Percentiles rank a stretch among this genome's conserved stretches.
phyloP scores from a whole-genome alignment of 2,888 invertebrate species.

The Thalpophila matura region DNA sequence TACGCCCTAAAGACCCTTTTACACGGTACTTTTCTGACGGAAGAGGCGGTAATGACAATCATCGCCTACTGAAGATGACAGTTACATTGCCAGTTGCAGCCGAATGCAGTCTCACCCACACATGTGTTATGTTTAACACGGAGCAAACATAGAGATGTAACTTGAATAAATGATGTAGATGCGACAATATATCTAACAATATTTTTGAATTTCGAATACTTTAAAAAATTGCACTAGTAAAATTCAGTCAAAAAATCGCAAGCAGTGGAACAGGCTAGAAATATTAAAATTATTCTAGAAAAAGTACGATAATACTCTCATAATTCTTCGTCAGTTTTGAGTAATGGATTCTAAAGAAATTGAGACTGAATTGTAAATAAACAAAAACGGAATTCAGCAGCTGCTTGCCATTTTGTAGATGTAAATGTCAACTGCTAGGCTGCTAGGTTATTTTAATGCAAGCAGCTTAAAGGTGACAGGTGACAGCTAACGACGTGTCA shows the following conservation, averaged over 20 bases:
- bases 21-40: constrained; percentile 57
- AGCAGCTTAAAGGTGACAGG: constrained; percentile 36
- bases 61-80: constrained; percentile 67
- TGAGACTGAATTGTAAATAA: neutral
- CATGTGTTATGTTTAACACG: constrained; percentile 44
- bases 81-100: constrained; percentile 68
- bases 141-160: neutral
- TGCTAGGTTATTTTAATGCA: constrained; percentile 27
- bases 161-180: constrained; percentile 27
- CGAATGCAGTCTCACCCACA: constrained; percentile 68
- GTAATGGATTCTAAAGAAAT: neutral
- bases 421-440: constrained; percentile 37
- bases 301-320: neutral
- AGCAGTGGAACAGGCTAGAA: neutral
- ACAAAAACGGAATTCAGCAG: constrained; percentile 33
- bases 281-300: neutral
- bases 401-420: constrained; percentile 8
- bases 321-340: constrained; percentile 9
- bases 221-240: neutral
- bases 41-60: constrained; percentile 64
- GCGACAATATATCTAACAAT: constrained; percentile 29
- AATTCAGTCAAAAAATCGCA: neutral
- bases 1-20: constrained; percentile 37
- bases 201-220: constrained; percentile 13
- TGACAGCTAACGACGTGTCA: constrained; percentile 51